Conservation (phyloP, 2,888 invertebrate genomes). For the Ceriagrion tenellum region DNA sequence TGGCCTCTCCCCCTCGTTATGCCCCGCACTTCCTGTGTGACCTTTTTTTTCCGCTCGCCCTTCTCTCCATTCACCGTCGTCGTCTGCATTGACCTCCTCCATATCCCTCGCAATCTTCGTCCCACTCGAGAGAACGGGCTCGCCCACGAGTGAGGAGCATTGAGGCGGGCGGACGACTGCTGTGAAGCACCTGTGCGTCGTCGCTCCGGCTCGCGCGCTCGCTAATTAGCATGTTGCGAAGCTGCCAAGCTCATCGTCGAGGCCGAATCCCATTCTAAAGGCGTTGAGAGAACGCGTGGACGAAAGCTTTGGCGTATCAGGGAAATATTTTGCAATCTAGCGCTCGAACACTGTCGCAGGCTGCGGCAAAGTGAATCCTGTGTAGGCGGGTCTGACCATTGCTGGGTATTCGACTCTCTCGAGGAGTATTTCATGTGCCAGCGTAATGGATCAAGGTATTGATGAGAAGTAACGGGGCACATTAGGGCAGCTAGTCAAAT, state of each 20-base stretch:
- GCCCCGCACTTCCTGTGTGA: neutral
- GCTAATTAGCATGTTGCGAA: constrained; percentile 2
- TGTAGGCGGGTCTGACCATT: too few relatives aligned
- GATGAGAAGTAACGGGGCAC: too few relatives aligned
- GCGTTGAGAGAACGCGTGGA: too few relatives aligned
- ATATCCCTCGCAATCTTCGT: neutral
- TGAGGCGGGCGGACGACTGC: neutral
- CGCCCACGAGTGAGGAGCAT: neutral
- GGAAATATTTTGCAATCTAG: too few relatives aligned
- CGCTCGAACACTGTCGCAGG: too few relatives aligned
- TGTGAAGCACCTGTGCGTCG: neutral
- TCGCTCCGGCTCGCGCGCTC: neutral
- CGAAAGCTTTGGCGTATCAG: too few relatives aligned
- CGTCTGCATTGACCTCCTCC: neutral
- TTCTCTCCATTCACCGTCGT: neutral
- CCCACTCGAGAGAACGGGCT: neutral
- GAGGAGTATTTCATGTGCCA: too few relatives aligned
- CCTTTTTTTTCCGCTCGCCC: neutral
- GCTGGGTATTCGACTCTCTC: too few relatives aligned
- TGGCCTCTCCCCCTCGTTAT: too few relatives aligned
- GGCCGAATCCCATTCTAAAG: neutral
- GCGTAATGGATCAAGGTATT: too few relatives aligned
- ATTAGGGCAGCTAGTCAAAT: too few relatives aligned
- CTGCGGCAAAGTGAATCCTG: too few relatives aligned
- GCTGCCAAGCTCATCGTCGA: neutral